Base-by-base conservation (phyloP, 2,797 vertebrate genomes). In the Catharus ustulatus region DNA sequence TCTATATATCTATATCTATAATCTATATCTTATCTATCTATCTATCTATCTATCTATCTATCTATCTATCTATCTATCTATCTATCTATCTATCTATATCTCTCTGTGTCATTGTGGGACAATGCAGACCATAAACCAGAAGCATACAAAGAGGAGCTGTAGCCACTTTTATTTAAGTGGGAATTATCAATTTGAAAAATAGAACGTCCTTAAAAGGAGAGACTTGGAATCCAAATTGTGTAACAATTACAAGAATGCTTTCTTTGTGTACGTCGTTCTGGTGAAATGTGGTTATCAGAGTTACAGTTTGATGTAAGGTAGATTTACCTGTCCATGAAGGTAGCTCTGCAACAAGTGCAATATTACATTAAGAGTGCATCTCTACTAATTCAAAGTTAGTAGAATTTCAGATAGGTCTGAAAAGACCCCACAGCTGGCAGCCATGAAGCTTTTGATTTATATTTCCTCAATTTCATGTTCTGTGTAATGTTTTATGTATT, bases 121-220 rank as follows among this genome's bases (percentile, higher is more conserved):
- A 29, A 54, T 42, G 74, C 48, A 90, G 48, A 91, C 74, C 94
- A 87, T 91, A 88, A 96, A 91, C 24, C n/a, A 79, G 82, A 82
- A 48, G 24, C 40, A 61, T 61, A 51, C 30, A 87, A 87, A 48
- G 58, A 91, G 46, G 38, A 93, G 36, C 58, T 32, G 34, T 62
- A 66, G 42, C 3, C 5, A 40, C 51, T 93, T 93, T 81, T 95
- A 72, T 93, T 97, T 86, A 93, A 74, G 51, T 93, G 80, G 58
- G 61, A 94, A 87, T 66, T 26, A 80, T 92, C 66, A 87, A 55
- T 58, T 30, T 63, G 59, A 74, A 95, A 91, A 95, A 85, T 24
- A 86, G 34, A 61, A 36, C 11, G 45, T 32, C 34, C 24, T 95
- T 75, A 42, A 90, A 94, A 94, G 79, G 58, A 42, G 59, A 82